Evolutionary conservation across 2,113 vertebrate species (phyloP).

Genomic region (Papio anubis): DNA sequence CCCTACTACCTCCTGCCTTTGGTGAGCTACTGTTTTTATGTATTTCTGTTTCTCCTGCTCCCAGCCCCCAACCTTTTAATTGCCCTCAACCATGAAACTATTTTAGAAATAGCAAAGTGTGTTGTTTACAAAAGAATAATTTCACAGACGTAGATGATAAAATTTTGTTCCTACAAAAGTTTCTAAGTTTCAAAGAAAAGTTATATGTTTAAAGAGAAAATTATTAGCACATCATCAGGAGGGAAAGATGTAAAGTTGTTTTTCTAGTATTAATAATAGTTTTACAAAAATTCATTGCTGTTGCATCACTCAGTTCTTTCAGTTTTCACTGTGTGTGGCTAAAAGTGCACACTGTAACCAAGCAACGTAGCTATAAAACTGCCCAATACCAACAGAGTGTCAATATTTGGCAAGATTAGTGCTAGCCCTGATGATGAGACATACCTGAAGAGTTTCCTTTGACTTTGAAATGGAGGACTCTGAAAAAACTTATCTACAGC

Average conservation of each 20-base stretch:
- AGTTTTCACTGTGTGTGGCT: neutral
- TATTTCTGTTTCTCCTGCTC: neutral
- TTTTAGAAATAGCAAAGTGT: neutral
- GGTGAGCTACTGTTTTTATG: neutral
- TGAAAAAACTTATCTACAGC: neutral
- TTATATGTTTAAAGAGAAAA: neutral
- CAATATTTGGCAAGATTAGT: neutral
- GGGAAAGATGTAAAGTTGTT: neutral
- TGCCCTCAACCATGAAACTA: neutral
- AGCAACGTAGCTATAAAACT: neutral
- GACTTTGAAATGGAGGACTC: neutral
- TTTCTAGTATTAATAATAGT: neutral
- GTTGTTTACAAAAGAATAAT: neutral
- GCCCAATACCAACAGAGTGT: neutral
- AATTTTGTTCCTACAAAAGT: neutral
- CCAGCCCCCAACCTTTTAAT: neutral
- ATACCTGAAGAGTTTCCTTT: neutral
- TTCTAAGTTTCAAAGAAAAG: neutral
- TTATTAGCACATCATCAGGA: neutral
- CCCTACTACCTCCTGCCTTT: neutral
- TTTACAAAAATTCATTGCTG: neutral
- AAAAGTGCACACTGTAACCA: neutral
- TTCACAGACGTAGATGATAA: neutral
- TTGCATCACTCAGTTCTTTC: neutral
- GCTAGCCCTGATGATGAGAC: neutral